These are phyloP conservation scores for Rostratula benghalensis DNA, from an alignment of 2,113 vertebrate genomes.

Conservation along the genomic window DNA sequence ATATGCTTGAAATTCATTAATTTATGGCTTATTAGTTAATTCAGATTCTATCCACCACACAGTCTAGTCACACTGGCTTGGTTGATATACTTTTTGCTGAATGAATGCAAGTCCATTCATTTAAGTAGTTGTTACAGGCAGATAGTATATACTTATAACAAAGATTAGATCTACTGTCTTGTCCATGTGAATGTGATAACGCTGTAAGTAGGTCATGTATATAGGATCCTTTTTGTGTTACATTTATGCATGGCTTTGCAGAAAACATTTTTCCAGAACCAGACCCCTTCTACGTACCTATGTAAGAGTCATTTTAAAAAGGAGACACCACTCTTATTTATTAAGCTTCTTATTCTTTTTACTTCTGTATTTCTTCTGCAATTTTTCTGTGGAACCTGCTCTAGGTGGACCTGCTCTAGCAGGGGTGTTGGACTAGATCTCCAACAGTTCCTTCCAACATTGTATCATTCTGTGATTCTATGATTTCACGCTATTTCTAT, in stretches of 20 bases:
- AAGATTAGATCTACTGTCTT: background rate
- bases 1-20: background rate
- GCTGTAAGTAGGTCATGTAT: background rate
- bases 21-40: slow-evolving; percentile 10
- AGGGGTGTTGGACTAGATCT: no score
- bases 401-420: no score
- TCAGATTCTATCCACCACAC: background rate
- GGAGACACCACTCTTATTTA: background rate
- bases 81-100: background rate
- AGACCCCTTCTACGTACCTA: background rate
- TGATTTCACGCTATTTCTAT: background rate
- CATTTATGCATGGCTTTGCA: background rate
- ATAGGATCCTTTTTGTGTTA: background rate
- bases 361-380: background rate
- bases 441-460: no score
- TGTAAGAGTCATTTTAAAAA: background rate
- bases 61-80: background rate
- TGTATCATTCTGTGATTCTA: no score
- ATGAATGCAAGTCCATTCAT: background rate
- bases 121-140: background rate
- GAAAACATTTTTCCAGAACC: background rate
- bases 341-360: background rate
- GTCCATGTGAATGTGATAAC: background rate
- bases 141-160: background rate
- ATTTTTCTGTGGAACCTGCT: background rate